A percentile compares a stretch with the other conserved stretches of the same genome.
phyloP scores from a whole-genome alignment of 2,797 vertebrate species.

The Prunella strophiata region DNA sequence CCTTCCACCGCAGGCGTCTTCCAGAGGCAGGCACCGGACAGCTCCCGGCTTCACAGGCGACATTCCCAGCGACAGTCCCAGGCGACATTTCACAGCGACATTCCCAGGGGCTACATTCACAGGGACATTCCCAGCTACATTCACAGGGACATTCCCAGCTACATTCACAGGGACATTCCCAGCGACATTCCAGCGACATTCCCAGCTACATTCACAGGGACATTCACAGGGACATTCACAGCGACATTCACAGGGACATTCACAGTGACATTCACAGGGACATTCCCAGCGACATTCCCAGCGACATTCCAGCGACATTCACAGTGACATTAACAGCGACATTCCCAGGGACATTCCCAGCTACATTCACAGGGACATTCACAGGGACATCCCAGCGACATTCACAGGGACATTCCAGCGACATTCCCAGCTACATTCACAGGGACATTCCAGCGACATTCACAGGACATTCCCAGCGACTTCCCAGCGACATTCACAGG shows the following conservation, averaged over 20 bases:
- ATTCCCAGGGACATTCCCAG: neutral
- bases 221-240: too few relatives aligned
- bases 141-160: neutral
- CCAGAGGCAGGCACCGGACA: neutral
- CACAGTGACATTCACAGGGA: neutral
- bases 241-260: fast-evolving
- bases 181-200: neutral
- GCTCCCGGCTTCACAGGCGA: neutral
- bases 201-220: fast-evolving
- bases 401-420: neutral
- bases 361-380: too few relatives aligned
- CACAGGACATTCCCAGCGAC: too few relatives aligned
- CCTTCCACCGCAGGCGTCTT: neutral
- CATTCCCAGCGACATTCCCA: fast-evolving
- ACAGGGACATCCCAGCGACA: too few relatives aligned
- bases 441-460: fast-evolving
- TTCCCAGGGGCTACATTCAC: neutral
- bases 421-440: neutral
- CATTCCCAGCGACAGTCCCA: too few relatives aligned
- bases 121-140: fast-evolving
- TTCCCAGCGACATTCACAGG: neutral
- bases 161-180: neutral
- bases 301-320: neutral
- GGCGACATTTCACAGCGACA: too few relatives aligned
- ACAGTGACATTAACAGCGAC: fast-evolving